Evolutionary conservation across 2,113 vertebrate genomes (phyloP).

Genomic region (Atlantisia rogersi): DNA sequence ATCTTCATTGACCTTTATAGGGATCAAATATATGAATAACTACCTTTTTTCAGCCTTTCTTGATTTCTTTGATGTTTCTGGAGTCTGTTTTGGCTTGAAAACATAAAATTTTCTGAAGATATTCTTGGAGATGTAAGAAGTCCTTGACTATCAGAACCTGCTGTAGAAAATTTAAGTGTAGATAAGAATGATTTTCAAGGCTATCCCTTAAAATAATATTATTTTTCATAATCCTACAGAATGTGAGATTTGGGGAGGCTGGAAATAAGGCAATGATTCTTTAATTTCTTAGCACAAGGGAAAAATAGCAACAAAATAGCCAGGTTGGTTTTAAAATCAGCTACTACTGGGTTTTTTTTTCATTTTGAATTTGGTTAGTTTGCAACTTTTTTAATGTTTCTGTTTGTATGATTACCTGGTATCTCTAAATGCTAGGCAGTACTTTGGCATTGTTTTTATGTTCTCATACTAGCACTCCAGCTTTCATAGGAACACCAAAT

Average conservation of each 20-base stretch:
- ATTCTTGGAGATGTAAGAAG: not conserved
- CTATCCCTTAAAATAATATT: not conserved
- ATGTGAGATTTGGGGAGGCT: not conserved
- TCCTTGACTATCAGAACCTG: not conserved
- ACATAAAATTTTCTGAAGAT: not conserved
- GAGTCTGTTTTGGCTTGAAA: not conserved
- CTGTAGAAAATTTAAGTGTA: not conserved
- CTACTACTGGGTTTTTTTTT: not conserved
- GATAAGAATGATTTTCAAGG: not conserved
- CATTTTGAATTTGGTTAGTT: not conserved
- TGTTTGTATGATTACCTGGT: not conserved
- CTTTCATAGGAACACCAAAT: not conserved
- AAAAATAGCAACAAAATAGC: not conserved
- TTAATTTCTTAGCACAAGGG: not conserved
- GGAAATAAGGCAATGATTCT: not conserved
- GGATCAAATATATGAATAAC: not conserved
- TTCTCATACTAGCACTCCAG: not conserved
- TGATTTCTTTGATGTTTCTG: not conserved
- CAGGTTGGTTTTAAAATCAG: not conserved
- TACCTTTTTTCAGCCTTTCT: not conserved
- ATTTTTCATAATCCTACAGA: not conserved
- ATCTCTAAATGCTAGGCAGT: not conserved
- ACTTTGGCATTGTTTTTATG: not conserved
- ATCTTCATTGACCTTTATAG: not conserved
- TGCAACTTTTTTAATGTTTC: not conserved